Base-by-base conservation (phyloP, 1,140 invertebrate species). In the Bombus polaris region DNA sequence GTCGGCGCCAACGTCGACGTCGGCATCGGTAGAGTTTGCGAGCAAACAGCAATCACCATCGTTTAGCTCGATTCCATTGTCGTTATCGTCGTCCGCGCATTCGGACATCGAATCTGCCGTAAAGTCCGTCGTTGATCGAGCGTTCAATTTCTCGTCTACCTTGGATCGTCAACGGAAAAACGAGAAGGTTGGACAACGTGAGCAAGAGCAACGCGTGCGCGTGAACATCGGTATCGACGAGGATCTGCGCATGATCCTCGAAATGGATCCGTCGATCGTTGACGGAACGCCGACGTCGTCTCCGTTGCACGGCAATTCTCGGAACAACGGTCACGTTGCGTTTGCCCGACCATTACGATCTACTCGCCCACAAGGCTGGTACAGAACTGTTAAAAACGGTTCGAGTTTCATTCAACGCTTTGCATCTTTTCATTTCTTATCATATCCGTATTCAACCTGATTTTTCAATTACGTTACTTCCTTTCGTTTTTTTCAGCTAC, bases 211-310 rank as follows among this genome's bases (percentile, higher is more conserved):
- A 87, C 90, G 92, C 10, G 94, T 96, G 57, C 94, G 94, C n/a
- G 95, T 96, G 39, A 95, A 95, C 53, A 95, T 96, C 85, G 96
- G 96, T 32, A 96, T 96, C 81, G 96, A 96, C 90, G 96, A 96
- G 87, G 96, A 96, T 93, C 93, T 96, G 81, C 95, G 96, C 93
- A 96, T 96, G 96, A 96, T 96, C 75, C 93, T 96, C 59, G 96
- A 96, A 90, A 96, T 96, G 96, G 96, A 96, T 93, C 96, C 96
- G 47, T 96, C 95, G 86, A 96, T 96, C 92, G 95, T 96, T 44
- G 96, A 97, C 94, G 94, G 93, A 15, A 89, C 83, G 44, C 92
- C n/a, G 1, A 18, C 77, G 18, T 4, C 68, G 4, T 66, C 62
- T 12, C 83, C 95, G 91, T 92, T 91, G 92, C 79, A 75, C 80